Conservation (phyloP, 2,797 vertebrate genomes). For the Muscicapa comitata region DNA sequence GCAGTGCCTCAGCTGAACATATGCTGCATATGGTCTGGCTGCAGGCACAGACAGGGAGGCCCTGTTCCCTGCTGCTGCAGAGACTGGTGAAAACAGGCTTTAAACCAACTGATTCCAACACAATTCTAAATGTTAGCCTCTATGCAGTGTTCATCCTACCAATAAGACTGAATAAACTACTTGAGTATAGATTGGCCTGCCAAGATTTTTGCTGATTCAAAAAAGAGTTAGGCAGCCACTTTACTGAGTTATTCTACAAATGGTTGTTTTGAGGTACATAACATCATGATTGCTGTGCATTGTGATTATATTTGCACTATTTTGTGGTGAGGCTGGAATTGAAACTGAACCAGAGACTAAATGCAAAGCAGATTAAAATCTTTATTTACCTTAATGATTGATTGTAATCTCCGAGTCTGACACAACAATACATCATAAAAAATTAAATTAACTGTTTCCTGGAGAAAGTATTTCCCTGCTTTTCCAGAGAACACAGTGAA, state of each 20-base stretch:
- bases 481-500: neutral
- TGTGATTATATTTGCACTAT: neutral
- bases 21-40: neutral
- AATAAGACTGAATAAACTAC: neutral
- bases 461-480: neutral
- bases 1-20: constrained; percentile 32
- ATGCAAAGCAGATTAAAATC: neutral
- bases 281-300: neutral
- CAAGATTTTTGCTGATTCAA: neutral
- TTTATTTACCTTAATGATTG: neutral
- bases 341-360: neutral
- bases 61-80: neutral
- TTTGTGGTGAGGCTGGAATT: neutral
- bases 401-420: neutral
- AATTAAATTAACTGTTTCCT: neutral
- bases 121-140: neutral
- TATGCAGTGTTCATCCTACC: neutral
- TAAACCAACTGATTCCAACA: neutral
- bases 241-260: neutral
- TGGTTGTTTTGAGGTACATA: neutral
- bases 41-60: neutral
- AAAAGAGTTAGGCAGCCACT: neutral
- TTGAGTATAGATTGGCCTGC: neutral
- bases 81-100: neutral
- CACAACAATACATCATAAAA: neutral